A percentile compares a stretch with the other conserved stretches of the same genome.
phyloP scores from a whole-genome alignment of 2,888 invertebrate species.

The Seira sanloemensis region DNA sequence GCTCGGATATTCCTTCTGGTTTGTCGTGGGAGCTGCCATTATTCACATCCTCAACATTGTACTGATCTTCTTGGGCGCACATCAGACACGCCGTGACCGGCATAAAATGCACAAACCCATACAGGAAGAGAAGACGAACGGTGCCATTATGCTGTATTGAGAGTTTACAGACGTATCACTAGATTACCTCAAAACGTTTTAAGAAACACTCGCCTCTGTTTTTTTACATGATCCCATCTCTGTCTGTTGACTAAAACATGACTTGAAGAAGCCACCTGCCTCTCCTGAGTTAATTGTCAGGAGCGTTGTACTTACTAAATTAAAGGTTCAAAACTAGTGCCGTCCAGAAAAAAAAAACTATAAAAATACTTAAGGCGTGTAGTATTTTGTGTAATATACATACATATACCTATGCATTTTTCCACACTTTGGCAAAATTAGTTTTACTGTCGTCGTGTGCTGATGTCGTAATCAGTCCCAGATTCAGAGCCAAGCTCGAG shows the following conservation, averaged over 20 bases:
- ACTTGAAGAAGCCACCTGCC: not conserved
- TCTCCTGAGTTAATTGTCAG: too few species aligned
- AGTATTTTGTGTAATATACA: too few species aligned
- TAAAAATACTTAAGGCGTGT: not conserved
- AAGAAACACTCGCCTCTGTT: too few species aligned
- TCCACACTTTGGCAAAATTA: too few species aligned
- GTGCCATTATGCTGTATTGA: slow-evolving; percentile 89
- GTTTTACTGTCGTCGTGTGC: too few species aligned
- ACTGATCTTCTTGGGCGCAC: slow-evolving; percentile 84
- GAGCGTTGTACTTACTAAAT: too few species aligned
- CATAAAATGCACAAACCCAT: slow-evolving; percentile 82
- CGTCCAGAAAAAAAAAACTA: too few species aligned
- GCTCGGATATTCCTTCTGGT: slow-evolving; percentile 92
- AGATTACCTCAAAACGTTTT: too few species aligned
- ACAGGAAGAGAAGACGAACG: slow-evolving; percentile 86
- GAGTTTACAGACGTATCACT: not conserved
- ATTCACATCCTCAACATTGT: slow-evolving; percentile 85
- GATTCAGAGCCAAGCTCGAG: too few species aligned
- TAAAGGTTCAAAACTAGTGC: not conserved
- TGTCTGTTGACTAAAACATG: not conserved
- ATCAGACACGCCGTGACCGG: slow-evolving; percentile 80
- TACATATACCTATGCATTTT: too few species aligned
- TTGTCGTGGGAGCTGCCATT: slow-evolving; percentile 84
- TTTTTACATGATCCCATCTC: too few species aligned
- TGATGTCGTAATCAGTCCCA: not conserved